phyloP scores from a whole-genome alignment of 2,797 vertebrate genomes.

The Syndactyla subalaris region DNA sequence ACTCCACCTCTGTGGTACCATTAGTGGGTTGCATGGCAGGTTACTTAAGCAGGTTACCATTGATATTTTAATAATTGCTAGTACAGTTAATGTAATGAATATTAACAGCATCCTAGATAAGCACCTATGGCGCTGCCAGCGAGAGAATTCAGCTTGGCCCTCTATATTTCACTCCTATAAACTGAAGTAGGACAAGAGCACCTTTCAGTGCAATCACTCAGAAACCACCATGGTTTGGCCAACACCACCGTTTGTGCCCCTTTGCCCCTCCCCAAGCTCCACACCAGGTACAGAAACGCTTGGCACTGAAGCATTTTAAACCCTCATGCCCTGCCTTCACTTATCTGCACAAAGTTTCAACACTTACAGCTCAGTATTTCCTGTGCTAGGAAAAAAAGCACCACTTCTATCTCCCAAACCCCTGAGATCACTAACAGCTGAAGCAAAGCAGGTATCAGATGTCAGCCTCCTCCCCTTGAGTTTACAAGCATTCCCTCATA shows the following conservation, averaged over 20 bases:
- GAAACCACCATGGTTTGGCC: not conserved
- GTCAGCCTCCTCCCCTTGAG: not conserved
- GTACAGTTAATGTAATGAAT: not conserved
- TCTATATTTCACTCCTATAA: not conserved
- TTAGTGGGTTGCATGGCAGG: not conserved
- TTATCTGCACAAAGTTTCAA: constrained; percentile 43
- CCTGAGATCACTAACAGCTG: not conserved
- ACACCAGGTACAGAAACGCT: not conserved
- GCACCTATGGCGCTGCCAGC: not conserved
- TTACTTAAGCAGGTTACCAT: not conserved
- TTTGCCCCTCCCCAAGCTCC: not conserved
- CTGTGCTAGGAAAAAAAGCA: constrained; percentile 10
- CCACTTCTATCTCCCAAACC: constrained; percentile 17
- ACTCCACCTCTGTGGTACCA: not conserved
- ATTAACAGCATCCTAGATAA: not conserved
- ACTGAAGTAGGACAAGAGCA: not conserved
- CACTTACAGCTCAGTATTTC: constrained; percentile 3
- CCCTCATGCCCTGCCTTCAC: not conserved
- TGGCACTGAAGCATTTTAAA: not conserved
- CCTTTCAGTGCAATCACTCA: not conserved
- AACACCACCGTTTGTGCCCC: not conserved
- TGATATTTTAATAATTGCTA: not conserved
- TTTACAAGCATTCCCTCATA: not conserved
- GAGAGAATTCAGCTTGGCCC: not conserved
- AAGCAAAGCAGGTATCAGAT: not conserved